Evolutionary conservation across 2,113 vertebrate genomes (phyloP), one percentile per base, ranked within the genome.

Genomic region (Muntiacus reevesi): DNA sequence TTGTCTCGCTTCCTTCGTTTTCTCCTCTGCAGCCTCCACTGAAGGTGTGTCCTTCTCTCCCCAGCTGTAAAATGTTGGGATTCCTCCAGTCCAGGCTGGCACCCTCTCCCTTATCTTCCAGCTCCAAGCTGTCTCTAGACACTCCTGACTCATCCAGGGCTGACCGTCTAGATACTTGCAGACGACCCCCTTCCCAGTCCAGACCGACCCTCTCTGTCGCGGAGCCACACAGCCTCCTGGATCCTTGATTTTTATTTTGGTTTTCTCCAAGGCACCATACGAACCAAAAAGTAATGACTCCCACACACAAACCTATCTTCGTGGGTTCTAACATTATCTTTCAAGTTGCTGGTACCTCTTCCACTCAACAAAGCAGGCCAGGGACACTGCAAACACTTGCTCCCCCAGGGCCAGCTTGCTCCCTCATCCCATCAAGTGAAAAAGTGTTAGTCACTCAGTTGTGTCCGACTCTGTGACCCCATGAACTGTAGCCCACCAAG

Each of bases 171-270:
- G 27, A 43, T 27, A 7, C 4, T 30, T 54, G 25, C 59, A 54
- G 59, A 33, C 0, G 2, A 10, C 4, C 6, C 25, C 19, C 27
- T 12, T 43, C 19, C 25, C 19, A 33, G 0, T 15, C 13, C 36
- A 27, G n/a, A 92, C 60, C 5, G 33, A 4, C 7, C 2, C 59
- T 33, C 59, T 43, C n/a, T 54, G 60, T 43, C 10, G 36, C 36
- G 33, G 59, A 25, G 12, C 27, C 13, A 6, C 27, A 5, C 9
- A 7, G 15, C 60, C 11, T 6, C 6, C 36, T 13, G 14, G 79
- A 27, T 6, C 12, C 27, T 33, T 11, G 50, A 45, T 4, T 25
- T 23, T 43, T 62, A 14, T 6, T 45, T 23, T 30, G 27, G 25
- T 55, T 76, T 8, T 57, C 27, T 45, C 36, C 4, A 25, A n/a